Conservation (phyloP, 2,797 vertebrate species). For the Sebastes cheni region DNA sequence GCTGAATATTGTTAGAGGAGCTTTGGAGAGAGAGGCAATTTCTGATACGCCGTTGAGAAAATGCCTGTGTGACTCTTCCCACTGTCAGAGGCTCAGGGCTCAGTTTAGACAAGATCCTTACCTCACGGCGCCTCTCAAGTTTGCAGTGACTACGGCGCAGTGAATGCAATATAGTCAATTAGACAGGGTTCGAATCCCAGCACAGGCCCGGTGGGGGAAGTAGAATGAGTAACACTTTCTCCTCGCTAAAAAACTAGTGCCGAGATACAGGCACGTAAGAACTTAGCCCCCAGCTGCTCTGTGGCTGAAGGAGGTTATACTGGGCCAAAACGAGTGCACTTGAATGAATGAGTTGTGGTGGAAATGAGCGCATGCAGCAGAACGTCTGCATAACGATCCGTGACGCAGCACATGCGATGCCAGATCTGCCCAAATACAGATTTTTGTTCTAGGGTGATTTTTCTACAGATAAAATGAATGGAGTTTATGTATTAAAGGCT, state of each 20-base stretch:
- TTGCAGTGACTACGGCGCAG: conserved; percentile 22
- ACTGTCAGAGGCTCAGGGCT: conserved; percentile 21
- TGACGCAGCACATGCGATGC: not conserved
- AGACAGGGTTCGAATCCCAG: conserved; percentile 38
- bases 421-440: not conserved
- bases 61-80: conserved; percentile 21
- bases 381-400: not conserved
- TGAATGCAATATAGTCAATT: conserved; percentile 48
- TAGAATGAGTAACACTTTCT: conserved; percentile 32
- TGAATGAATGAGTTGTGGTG: not conserved
- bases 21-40: conserved; percentile 25
- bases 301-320: not conserved
- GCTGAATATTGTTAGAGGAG: conserved; percentile 43
- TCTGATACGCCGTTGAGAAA: conserved; percentile 17
- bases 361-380: not conserved
- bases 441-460: not conserved
- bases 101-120: not conserved
- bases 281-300: conserved; percentile 28
- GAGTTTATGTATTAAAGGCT: not conserved
- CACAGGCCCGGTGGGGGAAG: not conserved
- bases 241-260: conserved; percentile 34
- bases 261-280: conserved; percentile 29
- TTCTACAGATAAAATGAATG: not conserved
- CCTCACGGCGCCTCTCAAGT: conserved; percentile 22
- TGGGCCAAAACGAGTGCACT: not conserved